These are phyloP conservation scores for Eupelmus urozonus DNA, from an alignment of 2,888 invertebrate species.

Conservation along the genomic window DNA sequence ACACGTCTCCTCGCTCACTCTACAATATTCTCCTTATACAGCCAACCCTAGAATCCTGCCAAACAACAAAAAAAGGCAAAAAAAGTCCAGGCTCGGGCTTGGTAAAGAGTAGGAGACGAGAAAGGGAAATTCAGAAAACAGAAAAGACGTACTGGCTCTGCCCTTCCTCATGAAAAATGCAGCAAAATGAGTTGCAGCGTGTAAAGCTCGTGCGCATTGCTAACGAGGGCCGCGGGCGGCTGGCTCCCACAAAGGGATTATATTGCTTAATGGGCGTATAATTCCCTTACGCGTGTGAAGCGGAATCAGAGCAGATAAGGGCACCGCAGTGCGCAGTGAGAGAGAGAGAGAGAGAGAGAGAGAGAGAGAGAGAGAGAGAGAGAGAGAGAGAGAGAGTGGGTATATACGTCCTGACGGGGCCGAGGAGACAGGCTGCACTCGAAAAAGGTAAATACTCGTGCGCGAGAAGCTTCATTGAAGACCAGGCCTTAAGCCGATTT, in stretches of 20 bases:
- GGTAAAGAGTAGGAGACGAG: too few species aligned
- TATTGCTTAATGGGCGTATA: conserved; percentile 54
- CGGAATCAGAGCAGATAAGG: conserved; percentile 42
- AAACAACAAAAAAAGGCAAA: too few species aligned
- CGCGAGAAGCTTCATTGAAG: conserved; percentile 22
- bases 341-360: too few species aligned
- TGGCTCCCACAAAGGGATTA: conserved; percentile 33
- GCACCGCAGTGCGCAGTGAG: too few species aligned
- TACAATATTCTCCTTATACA: too few species aligned
- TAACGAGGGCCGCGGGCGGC: conserved; percentile 20
- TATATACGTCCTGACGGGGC: background rate
- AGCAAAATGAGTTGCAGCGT: background rate
- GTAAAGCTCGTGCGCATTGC: conserved; percentile 19
- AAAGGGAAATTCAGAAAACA: background rate
- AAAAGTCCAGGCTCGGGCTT: too few species aligned
- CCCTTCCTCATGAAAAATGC: conserved; percentile 6
- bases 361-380: too few species aligned
- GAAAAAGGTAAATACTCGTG: background rate
- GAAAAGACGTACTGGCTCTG: background rate
- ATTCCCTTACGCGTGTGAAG: conserved; percentile 45
- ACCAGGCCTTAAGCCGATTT: conserved; percentile 40
- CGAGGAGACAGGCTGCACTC: background rate
- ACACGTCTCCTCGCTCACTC: too few species aligned
- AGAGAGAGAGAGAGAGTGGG: too few species aligned
- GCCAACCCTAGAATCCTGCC: too few species aligned